These are phyloP conservation scores for Anguilla obscura DNA, from an alignment of 2,797 vertebrate species.

Conservation along the genomic window DNA sequence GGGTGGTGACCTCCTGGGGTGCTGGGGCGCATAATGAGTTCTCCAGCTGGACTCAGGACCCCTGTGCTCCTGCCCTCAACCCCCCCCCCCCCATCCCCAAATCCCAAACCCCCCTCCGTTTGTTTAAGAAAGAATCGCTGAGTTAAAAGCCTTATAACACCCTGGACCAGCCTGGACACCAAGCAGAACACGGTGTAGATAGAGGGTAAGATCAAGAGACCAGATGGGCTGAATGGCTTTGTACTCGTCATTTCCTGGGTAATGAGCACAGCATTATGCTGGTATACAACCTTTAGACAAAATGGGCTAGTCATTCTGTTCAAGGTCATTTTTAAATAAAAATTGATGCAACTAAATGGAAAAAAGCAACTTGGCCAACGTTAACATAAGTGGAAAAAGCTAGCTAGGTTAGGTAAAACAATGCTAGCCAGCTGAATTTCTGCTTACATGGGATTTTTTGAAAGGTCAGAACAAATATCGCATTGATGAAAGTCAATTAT, in stretches of 20 bases:
- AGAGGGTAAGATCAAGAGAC: neutral
- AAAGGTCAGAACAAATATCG: too few species aligned
- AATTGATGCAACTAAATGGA: too few species aligned
- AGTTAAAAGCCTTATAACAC: slow-evolving; percentile 76
- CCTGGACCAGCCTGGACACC: slow-evolving; percentile 65
- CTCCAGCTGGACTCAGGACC: slow-evolving; percentile 77
- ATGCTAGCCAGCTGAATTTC: too few species aligned
- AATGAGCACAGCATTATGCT: too few species aligned
- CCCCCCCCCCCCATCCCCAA: slow-evolving; percentile 33
- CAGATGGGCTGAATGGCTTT: neutral
- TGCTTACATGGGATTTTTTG: too few species aligned
- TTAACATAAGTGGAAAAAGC: too few species aligned
- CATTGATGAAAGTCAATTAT: too few species aligned
- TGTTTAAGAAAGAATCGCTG: slow-evolving; percentile 81
- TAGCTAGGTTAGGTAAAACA: too few species aligned
- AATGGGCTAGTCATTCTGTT: too few species aligned
- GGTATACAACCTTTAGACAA: too few species aligned
- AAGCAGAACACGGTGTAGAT: neutral
- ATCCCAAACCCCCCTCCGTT: slow-evolving; percentile 57
- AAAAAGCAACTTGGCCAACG: too few species aligned
- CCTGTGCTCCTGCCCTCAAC: slow-evolving; percentile 70
- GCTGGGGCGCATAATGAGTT: slow-evolving; percentile 72
- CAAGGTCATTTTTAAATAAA: too few species aligned
- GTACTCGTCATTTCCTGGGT: neutral
- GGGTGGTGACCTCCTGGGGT: slow-evolving; percentile 63